Evolutionary conservation across 2,888 invertebrate genomes (phyloP), one percentile per base, ranked within the genome.

Genomic region (Tupiocoris notatus): DNA sequence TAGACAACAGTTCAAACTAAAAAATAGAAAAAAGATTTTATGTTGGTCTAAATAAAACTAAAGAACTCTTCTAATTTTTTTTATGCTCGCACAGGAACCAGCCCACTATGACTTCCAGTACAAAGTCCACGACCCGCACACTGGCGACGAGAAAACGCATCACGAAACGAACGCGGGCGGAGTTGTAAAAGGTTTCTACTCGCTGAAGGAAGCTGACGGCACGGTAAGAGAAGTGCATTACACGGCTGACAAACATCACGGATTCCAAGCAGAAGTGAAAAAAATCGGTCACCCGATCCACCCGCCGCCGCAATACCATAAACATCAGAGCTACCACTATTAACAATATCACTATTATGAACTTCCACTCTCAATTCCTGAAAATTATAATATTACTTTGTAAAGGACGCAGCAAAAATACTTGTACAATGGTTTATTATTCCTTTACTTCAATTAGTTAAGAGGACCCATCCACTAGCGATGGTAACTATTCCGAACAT

Each of bases 181-280:
- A 21, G 61, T 25, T 9, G 75, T 77, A 18, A 77, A 77, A 20
- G 77, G 77, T 12, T 77, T 62, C 68, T 77, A 77, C 77, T 17
- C 62, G 12, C 68, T 77, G 20, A 57, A 68, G 56, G 77, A 77
- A 62, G 71, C 78, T 18, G 78, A 78, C 22, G 78, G 78, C 3
- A 77, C 78, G 39, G 24, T 64, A n/a, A 64, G 78, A 23, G 71
- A 70, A 59, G 78, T 78, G n/a, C 78, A 78, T 67, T 78, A 78
- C 66, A 68, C 68, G 1, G 74, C 74, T n/a, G 76, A 76, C 22
- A 75, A 75, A 67, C 66, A 56, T 22, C 39, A 75, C 67, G 75
- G 75, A 12, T 75, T 75, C 59, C 66, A 66, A 6, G 75, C 75
- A 1, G 25, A 75, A 22, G 75, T 83, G 83, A 80, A 63, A 39